These are phyloP conservation scores for Zeuzera pyrina DNA, from an alignment of 2,888 invertebrate species.

Conservation along the genomic window DNA sequence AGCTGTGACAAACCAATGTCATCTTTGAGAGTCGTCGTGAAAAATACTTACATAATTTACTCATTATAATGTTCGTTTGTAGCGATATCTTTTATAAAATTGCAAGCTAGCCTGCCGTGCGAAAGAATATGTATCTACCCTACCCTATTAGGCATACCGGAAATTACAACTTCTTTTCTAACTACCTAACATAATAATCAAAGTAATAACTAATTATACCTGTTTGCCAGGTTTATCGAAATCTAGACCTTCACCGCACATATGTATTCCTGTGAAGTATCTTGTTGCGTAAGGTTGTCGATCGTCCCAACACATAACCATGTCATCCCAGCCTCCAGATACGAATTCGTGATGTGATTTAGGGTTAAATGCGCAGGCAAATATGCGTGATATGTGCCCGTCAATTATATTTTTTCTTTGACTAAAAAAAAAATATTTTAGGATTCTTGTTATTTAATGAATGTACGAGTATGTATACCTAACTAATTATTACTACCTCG, in stretches of 20 bases:
- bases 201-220: conserved; percentile 56
- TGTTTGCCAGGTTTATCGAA: conserved; percentile 76
- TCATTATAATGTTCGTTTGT: no score
- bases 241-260: conserved; percentile 79
- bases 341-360: conserved; percentile 76
- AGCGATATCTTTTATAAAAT: no score
- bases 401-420: conserved; percentile 58
- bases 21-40: no score
- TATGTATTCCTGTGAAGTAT: conserved; percentile 73
- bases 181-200: no score
- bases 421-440: conserved; percentile 32
- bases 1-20: no score
- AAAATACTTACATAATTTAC: no score
- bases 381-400: conserved; percentile 77
- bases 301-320: conserved; percentile 79
- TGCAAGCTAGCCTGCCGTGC: no score
- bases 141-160: no score
- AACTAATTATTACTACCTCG: conserved; percentile 48
- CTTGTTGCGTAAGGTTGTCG: conserved; percentile 75
- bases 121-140: no score
- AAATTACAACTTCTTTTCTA: no score
- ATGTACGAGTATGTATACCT: background rate
- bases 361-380: conserved; percentile 77
- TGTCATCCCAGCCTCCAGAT: conserved; percentile 79
- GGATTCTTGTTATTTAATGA: background rate